Evolutionary conservation across 2,797 vertebrate genomes (phyloP), one percentile per base, ranked within the genome.

Genomic region (Propithecus perrieri): DNA sequence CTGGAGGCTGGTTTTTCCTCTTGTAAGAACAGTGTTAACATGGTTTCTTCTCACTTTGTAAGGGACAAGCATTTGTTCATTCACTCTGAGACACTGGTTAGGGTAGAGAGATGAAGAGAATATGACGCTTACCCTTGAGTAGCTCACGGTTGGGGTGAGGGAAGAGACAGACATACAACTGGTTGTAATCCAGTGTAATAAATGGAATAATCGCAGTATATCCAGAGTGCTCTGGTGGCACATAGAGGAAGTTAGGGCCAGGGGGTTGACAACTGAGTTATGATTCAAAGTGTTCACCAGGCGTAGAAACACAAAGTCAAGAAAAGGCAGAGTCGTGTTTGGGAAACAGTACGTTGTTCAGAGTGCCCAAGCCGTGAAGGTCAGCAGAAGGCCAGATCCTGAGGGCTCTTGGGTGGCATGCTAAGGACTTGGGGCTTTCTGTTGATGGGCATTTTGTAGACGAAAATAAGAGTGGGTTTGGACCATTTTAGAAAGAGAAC

Each of bases 251-350:
- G 20, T 50, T 30, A 26, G 14, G 85, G 41, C 48, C 9, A 3
- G 2, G 33, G 2, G 28, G 13, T 24, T 46, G 46, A 35, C 35
- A 2, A 14, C 4, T 2, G 46, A 50, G 55, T 20, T 28, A 59
- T 14, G 18, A 17, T 7, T 41, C 26, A 11, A 41, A 30, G 55
- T 20, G 46, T 46, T 84, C 15, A 4, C 41, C 26, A 2, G 50
- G 3, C 14, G 5, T 28, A 38, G 74, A 48, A 55, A 38, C 57
- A 24, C 43, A 35, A 59, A 57, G 38, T 61, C 30, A 4, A 30
- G 63, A 38, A 28, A 30, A 63, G 53, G 50, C 7, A 0, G 0
- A 30, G 69, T 53, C 7, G 0, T 0, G 0, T 57, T 35, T 33
- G 55, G 57, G 43, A 76, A 59, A 41, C 5, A 20, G 2, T 8